Conservation (phyloP, 2,113 vertebrate genomes). For the Mesembrinibis cayennensis region DNA sequence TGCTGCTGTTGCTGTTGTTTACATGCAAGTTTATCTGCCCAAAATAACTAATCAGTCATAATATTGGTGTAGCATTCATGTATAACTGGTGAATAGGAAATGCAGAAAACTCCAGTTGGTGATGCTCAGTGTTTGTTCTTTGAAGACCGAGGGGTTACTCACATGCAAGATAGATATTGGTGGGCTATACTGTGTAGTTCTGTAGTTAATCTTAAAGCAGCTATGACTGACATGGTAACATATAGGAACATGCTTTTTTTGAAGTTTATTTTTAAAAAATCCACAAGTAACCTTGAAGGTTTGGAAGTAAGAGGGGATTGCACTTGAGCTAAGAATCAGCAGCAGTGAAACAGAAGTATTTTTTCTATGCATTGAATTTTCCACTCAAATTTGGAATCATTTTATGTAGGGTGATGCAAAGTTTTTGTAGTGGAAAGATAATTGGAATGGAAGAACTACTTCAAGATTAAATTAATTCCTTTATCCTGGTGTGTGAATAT, state of each 20-base stretch:
- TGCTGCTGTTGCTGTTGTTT: neutral
- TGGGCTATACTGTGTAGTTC: neutral
- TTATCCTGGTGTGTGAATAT: neutral
- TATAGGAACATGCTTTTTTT: neutral
- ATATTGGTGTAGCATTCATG: accelerated
- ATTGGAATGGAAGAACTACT: neutral
- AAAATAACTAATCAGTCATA: neutral
- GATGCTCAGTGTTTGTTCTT: neutral
- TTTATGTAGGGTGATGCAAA: neutral
- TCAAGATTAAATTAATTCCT: neutral
- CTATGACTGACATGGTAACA: neutral
- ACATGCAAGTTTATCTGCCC: neutral
- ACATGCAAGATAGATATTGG: neutral
- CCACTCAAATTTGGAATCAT: neutral
- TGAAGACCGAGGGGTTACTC: neutral
- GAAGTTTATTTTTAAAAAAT: neutral
- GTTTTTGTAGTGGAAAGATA: neutral
- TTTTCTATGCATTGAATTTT: neutral
- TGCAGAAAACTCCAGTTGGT: neutral
- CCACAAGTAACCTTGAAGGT: neutral
- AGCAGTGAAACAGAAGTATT: neutral
- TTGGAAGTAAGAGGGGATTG: neutral
- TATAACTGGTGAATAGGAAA: neutral
- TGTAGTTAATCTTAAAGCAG: neutral
- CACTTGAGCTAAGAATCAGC: neutral